Conservation (phyloP, 2,797 vertebrate species). For the Threskiornis aethiopicus region DNA sequence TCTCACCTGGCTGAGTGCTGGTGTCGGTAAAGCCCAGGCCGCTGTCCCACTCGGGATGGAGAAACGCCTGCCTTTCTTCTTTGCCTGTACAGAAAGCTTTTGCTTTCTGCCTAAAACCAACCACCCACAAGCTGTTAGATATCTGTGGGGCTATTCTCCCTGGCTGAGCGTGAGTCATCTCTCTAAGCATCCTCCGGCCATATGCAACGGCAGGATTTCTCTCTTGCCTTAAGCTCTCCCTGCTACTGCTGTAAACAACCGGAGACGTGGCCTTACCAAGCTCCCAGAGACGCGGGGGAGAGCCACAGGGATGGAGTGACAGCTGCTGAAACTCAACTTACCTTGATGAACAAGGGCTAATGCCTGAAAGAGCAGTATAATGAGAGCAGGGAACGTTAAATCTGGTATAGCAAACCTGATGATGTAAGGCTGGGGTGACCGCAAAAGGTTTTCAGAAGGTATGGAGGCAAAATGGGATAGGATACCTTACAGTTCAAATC, state of each 20-base stretch:
- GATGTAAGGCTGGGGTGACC: background rate
- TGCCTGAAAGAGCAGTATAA: background rate
- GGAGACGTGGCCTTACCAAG: background rate
- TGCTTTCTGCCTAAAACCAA: slow-evolving; percentile 74
- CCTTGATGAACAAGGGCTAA: background rate
- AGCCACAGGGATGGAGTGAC: background rate
- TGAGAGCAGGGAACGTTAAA: background rate
- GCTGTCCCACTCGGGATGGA: slow-evolving; percentile 80
- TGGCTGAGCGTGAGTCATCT: background rate
- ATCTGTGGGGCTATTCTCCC: background rate
- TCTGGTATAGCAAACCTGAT: background rate
- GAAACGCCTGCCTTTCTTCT: slow-evolving; percentile 62
- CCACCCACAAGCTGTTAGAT: background rate
- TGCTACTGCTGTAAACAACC: background rate
- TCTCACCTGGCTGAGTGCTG: slow-evolving; percentile 79
- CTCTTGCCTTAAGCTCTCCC: background rate
- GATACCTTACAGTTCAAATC: background rate
- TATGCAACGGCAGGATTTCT: background rate
- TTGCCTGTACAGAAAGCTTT: slow-evolving; percentile 25
- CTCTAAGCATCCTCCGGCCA: background rate
- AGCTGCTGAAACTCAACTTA: background rate
- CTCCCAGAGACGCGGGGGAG: background rate
- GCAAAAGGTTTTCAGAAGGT: background rate
- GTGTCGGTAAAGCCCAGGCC: slow-evolving; percentile 80
- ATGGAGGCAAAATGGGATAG: background rate